Conservation (phyloP, 2,113 vertebrate genomes). For the Tapirus terrestris region DNA sequence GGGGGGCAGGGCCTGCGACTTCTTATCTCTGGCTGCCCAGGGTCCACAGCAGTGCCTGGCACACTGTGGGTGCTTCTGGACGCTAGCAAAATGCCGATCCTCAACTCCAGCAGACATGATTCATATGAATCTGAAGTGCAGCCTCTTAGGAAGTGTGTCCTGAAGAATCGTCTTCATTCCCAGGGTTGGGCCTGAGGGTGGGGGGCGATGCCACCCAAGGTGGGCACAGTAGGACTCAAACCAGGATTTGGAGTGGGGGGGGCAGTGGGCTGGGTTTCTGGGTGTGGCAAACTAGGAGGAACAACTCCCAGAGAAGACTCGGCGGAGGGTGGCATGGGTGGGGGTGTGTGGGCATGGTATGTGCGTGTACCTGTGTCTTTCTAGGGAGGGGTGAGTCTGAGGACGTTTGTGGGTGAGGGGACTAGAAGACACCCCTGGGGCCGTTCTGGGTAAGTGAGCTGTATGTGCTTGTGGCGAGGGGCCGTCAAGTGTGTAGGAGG, state of each 20-base stretch:
- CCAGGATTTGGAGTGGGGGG: background rate
- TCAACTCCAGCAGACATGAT: background rate
- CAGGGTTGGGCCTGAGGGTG: background rate
- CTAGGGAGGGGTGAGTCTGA: background rate
- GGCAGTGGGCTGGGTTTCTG: background rate
- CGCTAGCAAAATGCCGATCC: background rate
- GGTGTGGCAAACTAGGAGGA: background rate
- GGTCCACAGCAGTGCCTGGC: fast-evolving
- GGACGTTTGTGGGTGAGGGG: background rate
- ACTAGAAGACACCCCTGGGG: background rate
- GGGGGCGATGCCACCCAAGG: background rate
- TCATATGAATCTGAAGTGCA: fast-evolving
- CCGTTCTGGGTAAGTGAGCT: fast-evolving
- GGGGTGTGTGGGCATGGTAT: fast-evolving
- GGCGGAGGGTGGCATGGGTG: background rate
- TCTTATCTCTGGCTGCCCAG: fast-evolving
- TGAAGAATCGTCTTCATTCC: background rate
- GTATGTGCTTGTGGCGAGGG: background rate
- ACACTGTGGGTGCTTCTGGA: no score
- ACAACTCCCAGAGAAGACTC: background rate
- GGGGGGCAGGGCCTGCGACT: background rate
- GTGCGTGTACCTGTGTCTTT: background rate
- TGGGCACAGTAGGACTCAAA: background rate
- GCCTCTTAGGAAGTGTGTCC: background rate
- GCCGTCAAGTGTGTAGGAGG: background rate